Evolutionary conservation across 2,113 vertebrate species (phyloP), one percentile per base, ranked within the genome.

Genomic region (Cisticola juncidis): DNA sequence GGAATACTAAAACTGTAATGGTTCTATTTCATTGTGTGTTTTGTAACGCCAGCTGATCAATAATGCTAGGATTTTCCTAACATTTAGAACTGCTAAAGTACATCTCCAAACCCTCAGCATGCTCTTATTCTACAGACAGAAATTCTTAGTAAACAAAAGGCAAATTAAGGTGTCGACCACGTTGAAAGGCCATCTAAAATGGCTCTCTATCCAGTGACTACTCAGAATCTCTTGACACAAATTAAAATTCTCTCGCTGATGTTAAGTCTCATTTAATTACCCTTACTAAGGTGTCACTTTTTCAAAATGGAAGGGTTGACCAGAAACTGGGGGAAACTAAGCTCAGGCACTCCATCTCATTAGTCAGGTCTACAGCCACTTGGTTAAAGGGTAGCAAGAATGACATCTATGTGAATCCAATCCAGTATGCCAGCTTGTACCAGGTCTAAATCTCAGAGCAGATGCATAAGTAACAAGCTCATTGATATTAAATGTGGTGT

Each of bases 31-130:
- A 86, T 19, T 35, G 9, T 26, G 44, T 10, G 5, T 96, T 95
- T 94, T 97, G 71, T 82, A 56, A 71, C 72, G 24, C 28, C 48
- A 92, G 86, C 44, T 94, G 71, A 92, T 93, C 94, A 72, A 65
- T 94, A 57, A 42, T 84, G 50, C 22, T 35, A 89, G 28, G 11
- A n/a, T 56, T 96, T 97, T 94, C 50, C 73, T 79, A 77, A 69
- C 58, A 73, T 81, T 83, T 92, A 86, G 35, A 74, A 26, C 54
- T 92, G 40, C 36, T 82, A 54, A 93, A 92, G 36, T 42, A 62
- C 14, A 62, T 60, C 24, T 6, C 15, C 47, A 35, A 87, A 87
- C 7, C 3, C 58, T 81, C 48, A 36, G 24, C 60, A 31, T 11
- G 31, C 12, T 70, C 19, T 57, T 84, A 36, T 47, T 70, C 38